Base-by-base conservation (phyloP, 2,113 vertebrate species). In the Amazona guildingii region DNA sequence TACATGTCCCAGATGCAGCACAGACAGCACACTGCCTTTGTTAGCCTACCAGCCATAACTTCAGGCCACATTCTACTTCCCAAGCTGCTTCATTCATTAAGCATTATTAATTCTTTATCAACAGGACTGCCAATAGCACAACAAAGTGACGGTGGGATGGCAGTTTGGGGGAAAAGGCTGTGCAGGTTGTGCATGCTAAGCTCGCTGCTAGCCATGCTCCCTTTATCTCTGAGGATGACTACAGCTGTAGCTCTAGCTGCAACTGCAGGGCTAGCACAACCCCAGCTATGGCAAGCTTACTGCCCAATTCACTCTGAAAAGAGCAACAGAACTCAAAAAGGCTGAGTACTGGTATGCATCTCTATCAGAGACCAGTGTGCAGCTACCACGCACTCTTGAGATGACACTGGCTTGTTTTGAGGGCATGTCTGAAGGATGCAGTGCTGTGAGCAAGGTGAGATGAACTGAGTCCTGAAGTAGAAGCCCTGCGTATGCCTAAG, bases 281-380 rank as follows among this genome's bases (percentile, higher is more conserved):
- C 41, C 76, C 31, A 59, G 31, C 29, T 7, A 9, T 1, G 3
- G 17, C 29, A 48, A 82, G 8, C 15, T 74, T 33, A 76, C 43
- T 49, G 35, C 31, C 44, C 67, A 49, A 1, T 41, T 79, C 44
- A 25, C 49, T 16, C 43, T 10, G 17, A 67, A 66, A 41, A 41
- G 25, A 75, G 51, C 72, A 86, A 28, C 0, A 80, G 46, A 25
- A 41, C 55, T 55, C 6, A 2, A 33, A 79, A 89, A 46, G 39
- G 8, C 44, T 0, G 1, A 54, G n/a, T n/a, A 16, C 29, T 46
- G 35, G 18, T 37, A 29, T 4, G 5, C 4, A 0, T 37, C 35
- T 75, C 21, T 29, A 31, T 12, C 64, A 49, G n/a, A 62, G 43
- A 49, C 29, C 74, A 13, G 27, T 7, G 59, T 33, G 48, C 57